These are phyloP conservation scores for Acleris cristana DNA, from an alignment of 2,888 invertebrate genomes.

Conservation along the genomic window DNA sequence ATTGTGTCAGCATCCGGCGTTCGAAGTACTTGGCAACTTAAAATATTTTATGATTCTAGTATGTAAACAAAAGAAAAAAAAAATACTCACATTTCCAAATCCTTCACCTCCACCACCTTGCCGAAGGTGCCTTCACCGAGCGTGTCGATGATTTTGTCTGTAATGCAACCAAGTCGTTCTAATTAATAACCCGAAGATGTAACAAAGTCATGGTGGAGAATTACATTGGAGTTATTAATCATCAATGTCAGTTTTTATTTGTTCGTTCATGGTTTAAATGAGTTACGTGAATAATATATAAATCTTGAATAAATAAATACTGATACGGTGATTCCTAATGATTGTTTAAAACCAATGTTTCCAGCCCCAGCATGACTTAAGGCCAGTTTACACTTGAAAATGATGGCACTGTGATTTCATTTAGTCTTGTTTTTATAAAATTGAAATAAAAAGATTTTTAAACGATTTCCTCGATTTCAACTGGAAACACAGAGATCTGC, in stretches of 20 bases:
- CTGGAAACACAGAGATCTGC: slow-evolving; percentile 56
- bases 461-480: slow-evolving; percentile 54
- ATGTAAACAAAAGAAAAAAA: neutral
- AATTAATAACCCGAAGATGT: slow-evolving; percentile 60
- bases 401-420: slow-evolving; percentile 40
- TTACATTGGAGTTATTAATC: slow-evolving; percentile 51
- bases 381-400: slow-evolving; percentile 18
- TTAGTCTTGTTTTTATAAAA: slow-evolving; percentile 47
- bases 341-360: slow-evolving; percentile 47
- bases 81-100: slow-evolving; percentile 94
- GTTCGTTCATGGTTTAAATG: neutral
- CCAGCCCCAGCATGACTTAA: slow-evolving; percentile 66
- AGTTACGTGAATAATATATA: neutral
- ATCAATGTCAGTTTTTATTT: slow-evolving; percentile 22
- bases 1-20: slow-evolving; percentile 60
- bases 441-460: slow-evolving; percentile 49
- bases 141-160: slow-evolving; percentile 99
- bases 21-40: slow-evolving; percentile 13
- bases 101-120: slow-evolving; percentile 99
- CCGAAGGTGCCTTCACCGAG: slow-evolving; percentile 99
- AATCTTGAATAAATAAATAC: slow-evolving; percentile 3
- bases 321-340: slow-evolving; percentile 8
- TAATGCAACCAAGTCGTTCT: slow-evolving; percentile 85
- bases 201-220: slow-evolving; percentile 72
- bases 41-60: slow-evolving; percentile 4